phyloP scores from a whole-genome alignment of 2,113 vertebrate genomes.

The Seriola rivoliana region DNA sequence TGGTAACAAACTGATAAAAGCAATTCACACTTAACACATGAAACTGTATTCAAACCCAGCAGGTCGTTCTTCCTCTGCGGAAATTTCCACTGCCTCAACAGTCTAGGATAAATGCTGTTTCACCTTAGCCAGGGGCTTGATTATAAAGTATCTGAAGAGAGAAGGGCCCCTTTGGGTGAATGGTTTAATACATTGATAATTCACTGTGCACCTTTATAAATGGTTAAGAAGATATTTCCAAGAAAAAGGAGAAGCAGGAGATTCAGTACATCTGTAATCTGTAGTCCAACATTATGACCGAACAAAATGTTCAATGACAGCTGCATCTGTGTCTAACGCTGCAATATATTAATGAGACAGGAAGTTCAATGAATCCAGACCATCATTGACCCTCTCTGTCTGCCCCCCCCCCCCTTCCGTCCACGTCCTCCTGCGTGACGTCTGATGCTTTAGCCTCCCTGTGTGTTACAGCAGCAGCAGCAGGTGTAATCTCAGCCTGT shows the following conservation, averaged over 20 bases:
- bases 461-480: conserved; percentile 34
- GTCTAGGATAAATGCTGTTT: not conserved
- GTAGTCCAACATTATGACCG: not conserved
- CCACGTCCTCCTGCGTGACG: conserved; percentile 22
- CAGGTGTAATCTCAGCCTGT: conserved; percentile 59
- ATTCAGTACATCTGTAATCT: not conserved
- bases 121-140: not conserved
- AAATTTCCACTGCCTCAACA: not conserved
- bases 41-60: not conserved
- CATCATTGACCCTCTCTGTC: not conserved
- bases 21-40: not conserved
- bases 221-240: not conserved
- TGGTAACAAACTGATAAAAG: not conserved
- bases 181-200: not conserved
- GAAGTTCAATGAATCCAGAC: conserved; percentile 19
- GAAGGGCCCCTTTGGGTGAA: not conserved
- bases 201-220: not conserved
- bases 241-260: not conserved
- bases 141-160: not conserved
- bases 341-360: not conserved
- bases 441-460: conserved; percentile 39
- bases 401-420: not conserved
- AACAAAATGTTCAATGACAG: not conserved
- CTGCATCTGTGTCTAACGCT: not conserved
- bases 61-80: not conserved